Percentiles rank a stretch among this genome's conserved stretches.
These are phyloP conservation scores for Microplitis deprimator DNA, from an alignment of 2,888 invertebrate genomes.

Conservation along the genomic window DNA sequence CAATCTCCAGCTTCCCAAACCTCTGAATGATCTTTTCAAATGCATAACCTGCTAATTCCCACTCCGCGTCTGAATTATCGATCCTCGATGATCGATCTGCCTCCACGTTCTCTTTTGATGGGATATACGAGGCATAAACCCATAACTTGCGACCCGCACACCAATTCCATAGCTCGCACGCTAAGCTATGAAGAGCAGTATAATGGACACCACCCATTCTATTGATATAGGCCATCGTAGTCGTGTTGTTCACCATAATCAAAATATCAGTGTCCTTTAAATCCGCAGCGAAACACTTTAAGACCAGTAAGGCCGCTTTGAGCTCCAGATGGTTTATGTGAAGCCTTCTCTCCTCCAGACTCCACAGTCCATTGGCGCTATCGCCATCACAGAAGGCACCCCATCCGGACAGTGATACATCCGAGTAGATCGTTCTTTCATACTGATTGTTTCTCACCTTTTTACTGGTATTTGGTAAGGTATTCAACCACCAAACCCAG, in stretches of 20 bases:
- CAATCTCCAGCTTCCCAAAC: constrained; percentile 36
- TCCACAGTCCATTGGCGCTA: constrained; percentile 42
- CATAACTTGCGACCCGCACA: constrained; percentile 43
- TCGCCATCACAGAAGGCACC: constrained; percentile 42
- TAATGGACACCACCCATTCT: constrained; percentile 51
- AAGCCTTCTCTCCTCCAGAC: constrained; percentile 31
- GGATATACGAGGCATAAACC: constrained; percentile 46
- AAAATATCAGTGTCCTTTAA: constrained; percentile 2
- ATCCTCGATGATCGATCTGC: constrained; percentile 40
- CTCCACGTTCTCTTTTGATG: constrained; percentile 43
- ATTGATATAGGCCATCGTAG: constrained; percentile 49
- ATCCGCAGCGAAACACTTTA: not conserved
- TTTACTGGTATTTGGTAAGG: constrained; percentile 18
- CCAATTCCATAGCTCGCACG: constrained; percentile 44
- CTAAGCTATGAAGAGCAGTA: constrained; percentile 45
- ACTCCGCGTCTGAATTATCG: constrained; percentile 4
- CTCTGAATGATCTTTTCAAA: not conserved
- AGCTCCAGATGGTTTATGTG: constrained; percentile 50
- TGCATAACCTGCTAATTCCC: constrained; percentile 2
- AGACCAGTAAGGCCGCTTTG: constrained; percentile 32
- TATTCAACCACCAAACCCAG: constrained; percentile 40
- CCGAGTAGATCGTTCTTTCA: constrained; percentile 33
- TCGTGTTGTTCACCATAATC: constrained; percentile 48
- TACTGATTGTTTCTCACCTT: constrained; percentile 37
- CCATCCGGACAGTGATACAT: constrained; percentile 42